Conservation (phyloP, 64 coral and sea anemone genomes). For the Actinia tenebrosa region DNA sequence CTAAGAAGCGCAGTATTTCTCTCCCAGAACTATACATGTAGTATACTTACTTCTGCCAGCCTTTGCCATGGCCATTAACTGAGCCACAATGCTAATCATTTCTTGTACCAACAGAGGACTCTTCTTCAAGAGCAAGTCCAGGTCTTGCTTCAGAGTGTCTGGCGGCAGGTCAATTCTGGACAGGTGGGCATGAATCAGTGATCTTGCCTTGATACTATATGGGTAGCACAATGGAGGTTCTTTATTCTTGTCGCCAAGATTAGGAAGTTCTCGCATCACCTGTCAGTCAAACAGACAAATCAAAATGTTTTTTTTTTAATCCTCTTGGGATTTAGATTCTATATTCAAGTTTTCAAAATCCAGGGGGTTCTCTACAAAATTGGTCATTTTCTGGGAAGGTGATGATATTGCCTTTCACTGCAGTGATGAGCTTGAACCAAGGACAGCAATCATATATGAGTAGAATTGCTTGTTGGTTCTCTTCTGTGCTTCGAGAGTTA, state of each 20-base stretch:
- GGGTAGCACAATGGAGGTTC: conserved; percentile 88
- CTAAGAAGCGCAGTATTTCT: neutral
- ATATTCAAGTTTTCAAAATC: too few relatives aligned
- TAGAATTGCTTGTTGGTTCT: too few relatives aligned
- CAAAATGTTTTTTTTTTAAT: neutral
- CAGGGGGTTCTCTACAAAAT: too few relatives aligned
- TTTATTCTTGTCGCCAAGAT: conserved; percentile 92
- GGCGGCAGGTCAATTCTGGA: conserved; percentile 66
- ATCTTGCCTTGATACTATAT: conserved; percentile 87
- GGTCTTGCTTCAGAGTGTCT: conserved; percentile 62
- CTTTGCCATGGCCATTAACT: conserved; percentile 83
- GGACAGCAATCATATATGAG: too few relatives aligned
- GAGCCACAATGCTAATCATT: conserved; percentile 81
- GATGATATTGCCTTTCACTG: too few relatives aligned
- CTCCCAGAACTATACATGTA: too few relatives aligned
- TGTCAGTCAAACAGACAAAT: conserved; percentile 6
- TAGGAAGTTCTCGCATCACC: conserved; percentile 88
- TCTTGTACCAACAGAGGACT: conserved; percentile 84
- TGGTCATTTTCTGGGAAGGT: too few relatives aligned
- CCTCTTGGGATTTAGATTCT: too few relatives aligned
- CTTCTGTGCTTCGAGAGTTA: too few relatives aligned
- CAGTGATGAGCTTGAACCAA: too few relatives aligned
- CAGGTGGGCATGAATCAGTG: conserved; percentile 85
- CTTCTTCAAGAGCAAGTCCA: conserved; percentile 75
- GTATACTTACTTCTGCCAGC: conserved; percentile 63